These are phyloP conservation scores for Triops longicaudatus DNA, from an alignment of 1,140 invertebrate species.

Conservation along the genomic window DNA sequence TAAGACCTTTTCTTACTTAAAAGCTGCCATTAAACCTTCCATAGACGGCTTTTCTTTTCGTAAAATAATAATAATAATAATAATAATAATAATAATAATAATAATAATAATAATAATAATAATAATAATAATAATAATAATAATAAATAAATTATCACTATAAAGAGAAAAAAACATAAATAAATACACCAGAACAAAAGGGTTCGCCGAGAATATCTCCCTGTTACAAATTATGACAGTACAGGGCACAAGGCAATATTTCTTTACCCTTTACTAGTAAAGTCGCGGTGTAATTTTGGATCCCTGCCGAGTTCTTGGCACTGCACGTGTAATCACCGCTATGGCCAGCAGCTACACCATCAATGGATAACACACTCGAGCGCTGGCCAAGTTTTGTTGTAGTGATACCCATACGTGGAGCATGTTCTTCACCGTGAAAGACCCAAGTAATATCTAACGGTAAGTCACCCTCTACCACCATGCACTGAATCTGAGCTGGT, in stretches of 20 bases:
- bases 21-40: no score
- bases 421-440: constrained; percentile 20
- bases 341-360: constrained; percentile 34
- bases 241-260: background rate
- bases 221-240: background rate
- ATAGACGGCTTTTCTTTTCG: no score
- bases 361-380: constrained; percentile 35
- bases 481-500: constrained; percentile 36
- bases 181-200: background rate
- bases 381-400: constrained; percentile 25
- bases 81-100: no score
- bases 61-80: no score
- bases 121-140: no score
- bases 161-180: no score
- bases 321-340: constrained; percentile 45
- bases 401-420: constrained; percentile 29
- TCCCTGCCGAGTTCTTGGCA: constrained; percentile 43
- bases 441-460: constrained; percentile 41
- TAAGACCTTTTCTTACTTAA: background rate
- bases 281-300: constrained; percentile 33
- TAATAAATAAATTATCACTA: no score
- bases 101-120: no score
- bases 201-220: background rate
- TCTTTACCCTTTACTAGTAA: constrained; percentile 34
- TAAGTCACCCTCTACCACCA: constrained; percentile 39